phyloP scores from a whole-genome alignment of 2,797 vertebrate species.

The Dendrocincla tyrannina region DNA sequence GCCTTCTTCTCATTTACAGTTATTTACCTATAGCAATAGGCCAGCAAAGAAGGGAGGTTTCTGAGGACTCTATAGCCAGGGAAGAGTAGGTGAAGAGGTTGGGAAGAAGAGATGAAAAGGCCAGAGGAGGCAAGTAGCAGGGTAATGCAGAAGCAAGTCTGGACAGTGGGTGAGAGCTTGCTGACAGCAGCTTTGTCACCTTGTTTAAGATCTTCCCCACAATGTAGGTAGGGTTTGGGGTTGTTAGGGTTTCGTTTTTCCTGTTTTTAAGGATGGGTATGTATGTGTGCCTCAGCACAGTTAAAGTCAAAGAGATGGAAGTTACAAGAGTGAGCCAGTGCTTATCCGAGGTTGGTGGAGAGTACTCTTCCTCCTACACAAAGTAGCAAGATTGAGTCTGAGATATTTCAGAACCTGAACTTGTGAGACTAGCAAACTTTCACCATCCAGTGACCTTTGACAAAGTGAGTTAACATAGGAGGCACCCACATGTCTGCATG shows the following conservation, averaged over 20 bases:
- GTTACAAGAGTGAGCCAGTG: background rate
- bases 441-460: background rate
- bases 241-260: background rate
- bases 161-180: background rate
- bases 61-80: background rate
- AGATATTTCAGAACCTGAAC: background rate
- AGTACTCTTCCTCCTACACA: background rate
- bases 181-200: background rate
- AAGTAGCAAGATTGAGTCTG: background rate
- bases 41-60: background rate
- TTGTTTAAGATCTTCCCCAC: background rate
- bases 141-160: background rate
- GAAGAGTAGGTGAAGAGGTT: background rate
- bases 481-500: background rate
- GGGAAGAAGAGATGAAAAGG: background rate
- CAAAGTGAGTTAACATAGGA: background rate
- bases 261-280: background rate
- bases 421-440: background rate
- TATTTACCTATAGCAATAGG: background rate
- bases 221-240: background rate
- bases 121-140: background rate
- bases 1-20: background rate
- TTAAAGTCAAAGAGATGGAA: background rate
- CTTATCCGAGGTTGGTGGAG: background rate
- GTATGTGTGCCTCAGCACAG: background rate